phyloP scores from a whole-genome alignment of 2,113 vertebrate species.

The Catagonus wagneri region DNA sequence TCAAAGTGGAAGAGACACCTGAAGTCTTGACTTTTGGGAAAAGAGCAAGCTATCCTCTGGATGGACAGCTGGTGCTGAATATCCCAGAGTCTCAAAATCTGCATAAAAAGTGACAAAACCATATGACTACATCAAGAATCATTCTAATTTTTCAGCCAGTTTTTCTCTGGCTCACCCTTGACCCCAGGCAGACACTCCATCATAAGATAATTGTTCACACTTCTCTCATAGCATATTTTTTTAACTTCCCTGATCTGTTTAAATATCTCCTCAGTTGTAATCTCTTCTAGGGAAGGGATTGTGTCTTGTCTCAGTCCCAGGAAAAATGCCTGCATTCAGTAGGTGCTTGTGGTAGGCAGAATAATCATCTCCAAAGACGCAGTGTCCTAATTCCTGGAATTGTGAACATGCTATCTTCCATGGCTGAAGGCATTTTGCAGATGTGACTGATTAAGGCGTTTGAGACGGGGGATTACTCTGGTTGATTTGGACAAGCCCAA shows the following conservation, averaged over 20 bases:
- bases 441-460: not conserved
- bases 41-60: conserved; percentile 82
- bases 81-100: conserved; percentile 87
- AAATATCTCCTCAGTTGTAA: not conserved
- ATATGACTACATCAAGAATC: not conserved
- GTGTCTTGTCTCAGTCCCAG: not conserved
- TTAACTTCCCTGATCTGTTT: not conserved
- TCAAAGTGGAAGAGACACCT: conserved; percentile 84
- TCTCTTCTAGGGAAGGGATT: not conserved
- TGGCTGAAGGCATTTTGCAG: not conserved
- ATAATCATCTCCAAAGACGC: not conserved
- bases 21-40: conserved; percentile 85
- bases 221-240: not conserved
- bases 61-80: conserved; percentile 85
- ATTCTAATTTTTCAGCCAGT: not conserved
- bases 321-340: not conserved
- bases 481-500: not conserved
- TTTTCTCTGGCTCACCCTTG: not conserved
- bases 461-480: not conserved
- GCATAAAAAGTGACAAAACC: not conserved
- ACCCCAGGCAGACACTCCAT: not conserved
- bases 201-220: not conserved
- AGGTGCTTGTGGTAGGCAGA: not conserved
- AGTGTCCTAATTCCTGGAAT: not conserved
- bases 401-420: not conserved